phyloP scores from a whole-genome alignment of 2,888 invertebrate species.

The Clitarchus hookeri region DNA sequence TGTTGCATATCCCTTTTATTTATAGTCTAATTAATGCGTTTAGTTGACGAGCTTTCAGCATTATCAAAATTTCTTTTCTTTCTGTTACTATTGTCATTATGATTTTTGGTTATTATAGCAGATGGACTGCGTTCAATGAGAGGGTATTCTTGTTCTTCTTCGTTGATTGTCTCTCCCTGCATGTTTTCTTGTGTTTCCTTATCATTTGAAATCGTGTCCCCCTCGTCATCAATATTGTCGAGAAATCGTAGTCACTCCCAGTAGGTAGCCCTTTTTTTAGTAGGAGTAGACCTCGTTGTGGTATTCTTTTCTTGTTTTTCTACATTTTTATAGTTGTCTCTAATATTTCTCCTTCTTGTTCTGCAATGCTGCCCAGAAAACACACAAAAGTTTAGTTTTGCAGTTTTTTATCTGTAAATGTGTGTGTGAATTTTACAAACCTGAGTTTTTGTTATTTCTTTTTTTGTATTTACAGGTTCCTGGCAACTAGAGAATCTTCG shows the following conservation, averaged over 20 bases:
- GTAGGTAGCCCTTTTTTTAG: neutral
- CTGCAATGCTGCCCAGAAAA: neutral
- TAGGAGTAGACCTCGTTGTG: neutral
- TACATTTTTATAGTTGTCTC: neutral
- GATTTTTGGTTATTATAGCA: too few relatives aligned
- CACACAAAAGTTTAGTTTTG: neutral
- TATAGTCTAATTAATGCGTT: neutral
- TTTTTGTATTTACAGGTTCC: too few relatives aligned
- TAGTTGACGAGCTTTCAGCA: neutral
- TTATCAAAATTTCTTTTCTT: neutral
- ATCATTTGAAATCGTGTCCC: neutral
- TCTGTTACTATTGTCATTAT: neutral
- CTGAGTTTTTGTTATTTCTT: too few relatives aligned
- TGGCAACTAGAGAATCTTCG: conserved; percentile 19
- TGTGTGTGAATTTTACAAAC: too few relatives aligned
- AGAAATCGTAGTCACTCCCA: conserved; percentile 9
- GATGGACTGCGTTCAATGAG: too few relatives aligned
- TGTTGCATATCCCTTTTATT: neutral
- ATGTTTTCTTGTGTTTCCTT: neutral
- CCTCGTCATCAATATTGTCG: neutral
- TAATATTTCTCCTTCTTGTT: neutral
- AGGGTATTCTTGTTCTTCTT: neutral
- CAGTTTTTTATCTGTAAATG: too few relatives aligned
- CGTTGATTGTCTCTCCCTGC: neutral
- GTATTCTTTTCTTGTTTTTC: neutral